Evolutionary conservation across 2,113 vertebrate genomes (phyloP).

Genomic region (Camelus bactrianus): DNA sequence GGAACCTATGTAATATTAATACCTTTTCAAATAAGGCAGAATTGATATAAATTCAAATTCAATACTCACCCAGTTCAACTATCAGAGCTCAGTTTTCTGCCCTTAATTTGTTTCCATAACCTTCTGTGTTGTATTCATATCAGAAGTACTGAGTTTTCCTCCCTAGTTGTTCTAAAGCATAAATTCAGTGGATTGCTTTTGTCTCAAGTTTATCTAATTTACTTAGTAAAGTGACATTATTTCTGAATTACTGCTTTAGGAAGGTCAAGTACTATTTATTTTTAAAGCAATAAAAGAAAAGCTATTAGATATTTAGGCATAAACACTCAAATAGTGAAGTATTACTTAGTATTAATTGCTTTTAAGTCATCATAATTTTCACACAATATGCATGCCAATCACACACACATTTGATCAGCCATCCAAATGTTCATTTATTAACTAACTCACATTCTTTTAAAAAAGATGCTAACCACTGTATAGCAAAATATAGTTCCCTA

Average conservation of each 20-base stretch:
- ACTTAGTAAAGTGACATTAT: conserved; percentile 25
- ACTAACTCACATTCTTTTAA: neutral
- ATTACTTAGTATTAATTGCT: conserved; percentile 32
- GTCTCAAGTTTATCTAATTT: conserved; percentile 31
- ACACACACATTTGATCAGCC: neutral
- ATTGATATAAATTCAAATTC: conserved; percentile 4
- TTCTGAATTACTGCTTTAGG: conserved; percentile 48
- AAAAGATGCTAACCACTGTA: neutral
- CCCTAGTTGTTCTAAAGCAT: neutral
- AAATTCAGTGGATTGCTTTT: neutral
- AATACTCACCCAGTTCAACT: neutral
- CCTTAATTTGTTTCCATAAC: neutral
- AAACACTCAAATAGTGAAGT: conserved; percentile 43
- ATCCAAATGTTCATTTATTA: conserved; percentile 11
- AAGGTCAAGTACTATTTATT: conserved; percentile 10
- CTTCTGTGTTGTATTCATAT: neutral
- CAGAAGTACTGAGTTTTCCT: neutral
- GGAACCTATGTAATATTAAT: neutral
- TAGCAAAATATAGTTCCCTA: neutral
- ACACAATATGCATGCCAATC: neutral
- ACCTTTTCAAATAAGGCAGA: neutral
- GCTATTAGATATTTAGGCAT: conserved; percentile 48
- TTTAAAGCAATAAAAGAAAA: conserved; percentile 24
- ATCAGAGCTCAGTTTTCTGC: neutral
- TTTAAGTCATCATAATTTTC: conserved; percentile 15